phyloP scores from a whole-genome alignment of 2,797 vertebrate genomes.

The Neomorphus geoffroyi region DNA sequence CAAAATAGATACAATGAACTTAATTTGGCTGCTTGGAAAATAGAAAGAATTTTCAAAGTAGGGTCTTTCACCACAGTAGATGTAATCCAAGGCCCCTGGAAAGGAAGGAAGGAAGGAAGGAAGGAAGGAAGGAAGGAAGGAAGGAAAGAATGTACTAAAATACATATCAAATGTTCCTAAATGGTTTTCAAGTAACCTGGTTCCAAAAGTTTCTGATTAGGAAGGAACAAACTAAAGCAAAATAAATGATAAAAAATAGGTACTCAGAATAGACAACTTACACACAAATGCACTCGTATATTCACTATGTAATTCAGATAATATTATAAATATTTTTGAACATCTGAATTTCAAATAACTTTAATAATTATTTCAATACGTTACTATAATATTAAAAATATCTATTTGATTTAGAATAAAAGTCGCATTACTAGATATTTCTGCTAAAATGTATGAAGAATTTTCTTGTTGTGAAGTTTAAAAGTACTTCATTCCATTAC shows the following conservation, averaged over 20 bases:
- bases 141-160: neutral
- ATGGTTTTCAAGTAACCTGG: neutral
- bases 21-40: neutral
- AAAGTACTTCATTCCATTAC: neutral
- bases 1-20: neutral
- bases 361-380: neutral
- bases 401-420: neutral
- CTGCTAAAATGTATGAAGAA: neutral
- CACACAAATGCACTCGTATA: neutral
- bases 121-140: no score
- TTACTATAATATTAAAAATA: neutral
- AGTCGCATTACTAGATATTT: neutral
- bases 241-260: neutral
- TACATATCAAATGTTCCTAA: accelerated
- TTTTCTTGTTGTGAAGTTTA: neutral
- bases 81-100: neutral
- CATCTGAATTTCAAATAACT: neutral
- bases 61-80: neutral
- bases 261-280: neutral
- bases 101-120: no score
- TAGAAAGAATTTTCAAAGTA: neutral
- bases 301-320: neutral
- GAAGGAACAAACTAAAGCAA: neutral
- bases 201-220: neutral
- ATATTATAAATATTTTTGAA: neutral